Evolutionary conservation across 2,113 vertebrate genomes (phyloP).

Genomic region (Nycticorax nycticorax): DNA sequence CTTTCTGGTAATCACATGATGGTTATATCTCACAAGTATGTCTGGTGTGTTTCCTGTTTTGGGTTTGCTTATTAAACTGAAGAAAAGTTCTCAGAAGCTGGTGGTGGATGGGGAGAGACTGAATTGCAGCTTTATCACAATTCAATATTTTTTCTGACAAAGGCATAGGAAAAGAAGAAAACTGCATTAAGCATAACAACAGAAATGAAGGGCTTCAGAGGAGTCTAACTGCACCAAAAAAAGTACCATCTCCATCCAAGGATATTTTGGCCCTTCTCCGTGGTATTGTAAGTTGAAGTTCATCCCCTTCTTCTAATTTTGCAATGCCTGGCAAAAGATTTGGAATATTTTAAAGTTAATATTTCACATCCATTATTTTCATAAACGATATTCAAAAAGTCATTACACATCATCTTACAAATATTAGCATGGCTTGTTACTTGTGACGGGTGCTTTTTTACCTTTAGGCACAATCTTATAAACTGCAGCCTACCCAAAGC

Average conservation of each 20-base stretch:
- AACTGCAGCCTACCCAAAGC: not conserved
- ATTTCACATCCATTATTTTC: not conserved
- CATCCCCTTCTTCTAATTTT: constrained; percentile 90
- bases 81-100: constrained; percentile 35
- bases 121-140: not conserved
- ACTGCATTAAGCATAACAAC: not conserved
- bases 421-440: not conserved
- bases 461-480: not conserved
- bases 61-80: constrained; percentile 30
- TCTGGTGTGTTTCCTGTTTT: constrained; percentile 70
- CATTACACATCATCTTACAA: not conserved
- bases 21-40: not conserved
- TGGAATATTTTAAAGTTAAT: not conserved
- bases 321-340: constrained; percentile 83
- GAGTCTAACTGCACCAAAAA: constrained; percentile 90
- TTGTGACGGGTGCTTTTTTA: not conserved
- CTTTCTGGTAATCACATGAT: constrained; percentile 60
- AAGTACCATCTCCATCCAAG: constrained; percentile 89
- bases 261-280: constrained; percentile 84
- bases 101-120: not conserved
- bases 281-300: constrained; percentile 90
- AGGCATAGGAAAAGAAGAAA: not conserved
- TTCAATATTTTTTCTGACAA: not conserved
- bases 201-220: constrained; percentile 69
- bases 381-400: not conserved